A percentile compares a stretch with the other conserved stretches of the same genome.
Conservation (phyloP, 2,797 vertebrate species). For the Thaleichthys pacificus region DNA sequence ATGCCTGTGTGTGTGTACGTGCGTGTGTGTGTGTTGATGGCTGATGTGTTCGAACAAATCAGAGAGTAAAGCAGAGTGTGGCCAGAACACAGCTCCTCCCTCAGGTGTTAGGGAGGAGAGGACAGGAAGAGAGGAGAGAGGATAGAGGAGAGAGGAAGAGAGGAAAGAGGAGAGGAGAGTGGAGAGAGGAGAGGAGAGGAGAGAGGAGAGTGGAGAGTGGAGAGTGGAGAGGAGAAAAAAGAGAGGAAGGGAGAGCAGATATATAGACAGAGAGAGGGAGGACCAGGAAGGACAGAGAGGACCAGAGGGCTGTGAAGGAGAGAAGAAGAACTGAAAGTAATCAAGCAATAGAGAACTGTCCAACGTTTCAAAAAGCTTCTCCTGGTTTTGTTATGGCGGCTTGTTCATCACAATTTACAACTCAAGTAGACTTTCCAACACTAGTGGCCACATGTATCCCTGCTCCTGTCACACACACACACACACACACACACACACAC, state of each 20-base stretch:
- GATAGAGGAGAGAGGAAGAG: too few species aligned
- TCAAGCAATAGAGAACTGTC: conserved; percentile 21
- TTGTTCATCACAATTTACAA: neutral
- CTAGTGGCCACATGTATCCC: conserved; percentile 45
- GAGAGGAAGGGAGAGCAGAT: too few species aligned
- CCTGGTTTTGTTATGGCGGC: conserved; percentile 28
- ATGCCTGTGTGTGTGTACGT: conserved; percentile 24
- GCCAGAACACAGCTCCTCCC: too few species aligned
- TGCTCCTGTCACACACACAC: conserved; percentile 21
- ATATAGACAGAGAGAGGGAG: too few species aligned
- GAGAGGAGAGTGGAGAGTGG: neutral
- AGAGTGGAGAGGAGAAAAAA: neutral
- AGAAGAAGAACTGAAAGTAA: conserved; percentile 24
- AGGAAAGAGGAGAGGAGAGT: too few species aligned
- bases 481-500: conserved; percentile 15
- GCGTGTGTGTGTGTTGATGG: conserved; percentile 30
- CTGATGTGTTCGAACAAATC: conserved; percentile 47
- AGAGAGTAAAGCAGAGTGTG: conserved; percentile 15
- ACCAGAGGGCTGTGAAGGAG: too few species aligned
- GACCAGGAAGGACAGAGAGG: too few species aligned
- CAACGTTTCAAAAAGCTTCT: conserved; percentile 30
- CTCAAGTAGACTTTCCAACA: conserved; percentile 38
- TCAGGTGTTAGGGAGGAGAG: too few species aligned
- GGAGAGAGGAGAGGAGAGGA: too few species aligned
- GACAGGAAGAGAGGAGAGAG: too few species aligned